Base-by-base conservation (phyloP, 1,140 invertebrate genomes). In the Drosophila mauritiana region DNA sequence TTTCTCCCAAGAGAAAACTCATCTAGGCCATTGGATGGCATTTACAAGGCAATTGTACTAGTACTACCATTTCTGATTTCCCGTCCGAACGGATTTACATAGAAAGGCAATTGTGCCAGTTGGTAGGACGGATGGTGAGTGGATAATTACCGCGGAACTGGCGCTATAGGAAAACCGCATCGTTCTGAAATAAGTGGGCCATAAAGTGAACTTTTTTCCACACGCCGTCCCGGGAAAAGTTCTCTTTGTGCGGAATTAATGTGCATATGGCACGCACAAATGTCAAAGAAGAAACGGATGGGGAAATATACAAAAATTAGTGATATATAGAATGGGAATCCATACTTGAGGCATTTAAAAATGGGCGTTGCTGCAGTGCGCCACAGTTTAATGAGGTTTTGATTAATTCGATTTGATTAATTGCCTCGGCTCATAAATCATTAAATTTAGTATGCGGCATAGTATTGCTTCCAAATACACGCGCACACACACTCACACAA, bases 371-470 rank as follows among this genome's bases (percentile, higher is more conserved):
- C 84, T 88, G 83, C 83, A 88, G 48, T 88, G 83, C 83, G 83
- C 45, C 84, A 88, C 83, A 83, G 69, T 88, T 88, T 73, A 88
- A 88, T 88, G 84, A 73, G 79, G 73, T 58, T 89, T 83, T 77
- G 84, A 88, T 88, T 89, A 79, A 83, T 89, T 89, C 89, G 84
- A 89, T 89, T 89, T 89, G 84, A 89, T 89, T 89, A 89, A 89
- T 89, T 89, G 84, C 73, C 57, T 10, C 7, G 27, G 39, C 80
- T 77, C 77, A 89, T 89, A 89, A 90, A 80, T 89, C 84, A 89
- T 89, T 74, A 78, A 78, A 84, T 78, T 84, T 36, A 46, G 64
- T 53, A 78, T 88, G 78, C 73, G 59, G 80, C 62, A 72, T 74
- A 78, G 78, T 89, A 88, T 88, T 89, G 80, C 73, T 72, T 73